phyloP scores from a whole-genome alignment of 2,797 vertebrate genomes.

The Coregonus sp. region DNA sequence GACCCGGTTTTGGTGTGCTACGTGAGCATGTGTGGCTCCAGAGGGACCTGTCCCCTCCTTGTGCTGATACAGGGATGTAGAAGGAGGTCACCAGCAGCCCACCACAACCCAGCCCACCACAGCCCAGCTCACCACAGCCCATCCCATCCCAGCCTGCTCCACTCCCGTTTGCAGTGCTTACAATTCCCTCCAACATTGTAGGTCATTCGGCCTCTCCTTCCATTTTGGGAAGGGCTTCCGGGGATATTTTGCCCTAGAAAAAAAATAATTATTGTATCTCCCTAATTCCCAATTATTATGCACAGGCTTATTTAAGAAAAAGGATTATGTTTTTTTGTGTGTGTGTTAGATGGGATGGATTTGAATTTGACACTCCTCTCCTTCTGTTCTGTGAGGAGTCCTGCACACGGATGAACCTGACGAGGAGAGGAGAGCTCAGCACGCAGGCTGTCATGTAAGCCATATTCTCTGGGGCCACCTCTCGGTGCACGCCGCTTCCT shows the following conservation, averaged over 20 bases:
- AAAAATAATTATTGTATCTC: conserved; percentile 82
- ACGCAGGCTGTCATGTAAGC: conserved; percentile 69
- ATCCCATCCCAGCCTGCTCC: conserved; percentile 21
- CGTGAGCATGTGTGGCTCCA: conserved; percentile 57
- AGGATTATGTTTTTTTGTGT: conserved; percentile 59
- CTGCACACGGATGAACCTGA: conserved; percentile 69
- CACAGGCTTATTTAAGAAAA: conserved; percentile 80
- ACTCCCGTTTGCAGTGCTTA: conserved; percentile 16
- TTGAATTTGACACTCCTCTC: conserved; percentile 58
- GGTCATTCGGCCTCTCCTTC: conserved; percentile 74
- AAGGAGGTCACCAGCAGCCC: conserved; percentile 62
- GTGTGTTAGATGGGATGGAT: conserved; percentile 47
- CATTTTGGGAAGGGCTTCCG: conserved; percentile 78
- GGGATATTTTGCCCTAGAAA: conserved; percentile 83
- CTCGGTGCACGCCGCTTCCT: conserved; percentile 68
- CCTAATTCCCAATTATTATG: conserved; percentile 83
- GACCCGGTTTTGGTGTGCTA: conserved; percentile 72
- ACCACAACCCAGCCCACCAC: conserved; percentile 31
- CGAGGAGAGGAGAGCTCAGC: conserved; percentile 61
- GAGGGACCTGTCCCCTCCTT: conserved; percentile 72
- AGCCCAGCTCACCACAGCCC: conserved; percentile 13
- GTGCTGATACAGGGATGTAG: conserved; percentile 63
- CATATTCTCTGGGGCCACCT: conserved; percentile 68
- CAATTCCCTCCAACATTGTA: conserved; percentile 69
- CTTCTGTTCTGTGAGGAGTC: conserved; percentile 59